These are phyloP conservation scores for Eristalis tenax DNA, from an alignment of 2,888 invertebrate species.

Conservation along the genomic window DNA sequence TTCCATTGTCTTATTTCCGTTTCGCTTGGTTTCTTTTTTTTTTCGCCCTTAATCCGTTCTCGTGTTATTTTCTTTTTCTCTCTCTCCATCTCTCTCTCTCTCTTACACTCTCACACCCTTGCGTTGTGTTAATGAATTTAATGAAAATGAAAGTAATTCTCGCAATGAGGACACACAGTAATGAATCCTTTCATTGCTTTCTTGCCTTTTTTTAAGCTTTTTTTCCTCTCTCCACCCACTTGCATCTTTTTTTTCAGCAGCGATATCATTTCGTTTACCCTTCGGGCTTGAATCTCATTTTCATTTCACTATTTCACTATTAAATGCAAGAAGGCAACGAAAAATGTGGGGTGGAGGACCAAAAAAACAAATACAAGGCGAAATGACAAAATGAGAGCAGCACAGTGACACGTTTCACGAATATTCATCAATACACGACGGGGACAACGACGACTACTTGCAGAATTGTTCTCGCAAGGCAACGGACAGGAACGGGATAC, in stretches of 20 bases:
- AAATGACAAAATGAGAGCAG: slow-evolving; percentile 67
- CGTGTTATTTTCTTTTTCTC: neutral
- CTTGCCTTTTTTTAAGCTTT: slow-evolving; percentile 11
- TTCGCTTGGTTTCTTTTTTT: neutral
- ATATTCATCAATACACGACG: slow-evolving; percentile 66
- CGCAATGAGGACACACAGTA: slow-evolving; percentile 67
- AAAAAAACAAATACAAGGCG: slow-evolving; percentile 18
- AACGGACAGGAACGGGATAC: neutral
- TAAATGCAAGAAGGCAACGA: slow-evolving; percentile 34
- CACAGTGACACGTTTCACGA: slow-evolving; percentile 69
- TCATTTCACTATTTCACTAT: slow-evolving; percentile 58
- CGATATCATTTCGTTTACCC: slow-evolving; percentile 62
- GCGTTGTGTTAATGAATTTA: slow-evolving; percentile 68
- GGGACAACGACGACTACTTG: slow-evolving; percentile 23
- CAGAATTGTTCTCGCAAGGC: neutral
- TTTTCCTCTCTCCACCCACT: neutral
- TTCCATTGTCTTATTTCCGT: neutral
- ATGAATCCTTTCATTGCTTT: slow-evolving; percentile 59
- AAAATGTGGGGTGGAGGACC: neutral
- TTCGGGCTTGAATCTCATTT: slow-evolving; percentile 60
- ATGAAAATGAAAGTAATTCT: slow-evolving; percentile 69
- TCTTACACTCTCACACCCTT: no score
- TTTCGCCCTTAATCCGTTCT: neutral
- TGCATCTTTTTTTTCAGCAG: slow-evolving; percentile 17
- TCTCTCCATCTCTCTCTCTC: neutral